Conservation (phyloP, 2,888 invertebrate genomes). For the Sphaerophoria rueppellii region DNA sequence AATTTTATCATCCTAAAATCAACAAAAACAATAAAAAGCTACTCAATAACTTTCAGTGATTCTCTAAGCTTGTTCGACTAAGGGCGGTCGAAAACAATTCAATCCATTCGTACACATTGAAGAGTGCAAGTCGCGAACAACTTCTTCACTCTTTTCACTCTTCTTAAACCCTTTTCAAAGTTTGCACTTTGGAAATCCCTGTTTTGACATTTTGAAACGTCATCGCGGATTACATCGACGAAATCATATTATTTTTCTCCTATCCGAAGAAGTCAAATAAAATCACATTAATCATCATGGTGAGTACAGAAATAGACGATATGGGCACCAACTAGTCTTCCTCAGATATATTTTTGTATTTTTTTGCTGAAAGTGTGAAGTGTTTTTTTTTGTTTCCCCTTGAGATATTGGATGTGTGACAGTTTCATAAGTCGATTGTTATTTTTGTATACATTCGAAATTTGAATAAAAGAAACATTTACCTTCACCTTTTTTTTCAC, state of each 20-base stretch:
- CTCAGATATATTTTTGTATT: not conserved
- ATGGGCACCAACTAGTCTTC: not conserved
- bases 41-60: slow-evolving; percentile 54
- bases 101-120: not conserved
- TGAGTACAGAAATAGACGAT: slow-evolving; percentile 40
- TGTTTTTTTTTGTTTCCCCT: slow-evolving; percentile 47
- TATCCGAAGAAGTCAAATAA: slow-evolving; percentile 41
- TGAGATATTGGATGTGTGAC: slow-evolving; percentile 22
- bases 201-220: slow-evolving; percentile 32
- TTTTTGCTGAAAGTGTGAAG: slow-evolving; percentile 43
- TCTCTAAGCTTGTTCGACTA: slow-evolving; percentile 56
- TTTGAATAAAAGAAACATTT: not conserved
- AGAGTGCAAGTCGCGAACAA: slow-evolving; percentile 55
- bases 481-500: not conserved
- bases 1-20: slow-evolving; percentile 24
- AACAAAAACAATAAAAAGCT: slow-evolving; percentile 49
- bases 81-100: slow-evolving; percentile 46
- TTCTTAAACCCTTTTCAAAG: slow-evolving; percentile 12
- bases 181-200: slow-evolving; percentile 34
- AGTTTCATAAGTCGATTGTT: slow-evolving; percentile 4
- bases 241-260: not conserved
- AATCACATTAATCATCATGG: slow-evolving; percentile 64
- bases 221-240: slow-evolving; percentile 43
- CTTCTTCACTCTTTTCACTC: slow-evolving; percentile 25
- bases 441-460: slow-evolving; percentile 10